Percentiles rank a stretch among this genome's conserved stretches.
phyloP scores from a whole-genome alignment of 2,113 vertebrate genomes.

The Meriones unguiculatus region DNA sequence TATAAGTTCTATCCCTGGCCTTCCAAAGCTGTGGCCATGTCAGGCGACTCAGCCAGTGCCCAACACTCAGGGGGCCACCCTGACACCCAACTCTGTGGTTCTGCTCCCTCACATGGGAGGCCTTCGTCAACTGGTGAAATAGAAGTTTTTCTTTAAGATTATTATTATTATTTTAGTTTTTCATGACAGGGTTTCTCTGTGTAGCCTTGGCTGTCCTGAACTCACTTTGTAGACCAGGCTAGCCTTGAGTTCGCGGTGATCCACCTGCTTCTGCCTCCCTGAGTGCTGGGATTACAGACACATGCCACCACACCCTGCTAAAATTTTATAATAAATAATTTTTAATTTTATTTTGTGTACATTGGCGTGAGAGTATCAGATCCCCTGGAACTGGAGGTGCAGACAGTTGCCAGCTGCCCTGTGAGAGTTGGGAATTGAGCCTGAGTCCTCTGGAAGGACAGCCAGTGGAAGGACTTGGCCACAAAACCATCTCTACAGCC shows the following conservation, averaged over 20 bases:
- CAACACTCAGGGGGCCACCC: not conserved
- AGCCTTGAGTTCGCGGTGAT: too few species aligned
- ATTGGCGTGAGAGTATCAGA: not conserved
- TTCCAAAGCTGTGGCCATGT: not conserved
- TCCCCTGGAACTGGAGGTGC: not conserved
- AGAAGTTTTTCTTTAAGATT: not conserved
- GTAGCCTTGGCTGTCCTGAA: too few species aligned
- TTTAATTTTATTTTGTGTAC: not conserved
- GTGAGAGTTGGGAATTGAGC: not conserved
- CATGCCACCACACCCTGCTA: too few species aligned
- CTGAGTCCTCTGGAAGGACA: not conserved
- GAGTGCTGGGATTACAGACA: too few species aligned
- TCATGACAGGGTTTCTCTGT: too few species aligned
- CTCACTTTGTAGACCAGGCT: too few species aligned
- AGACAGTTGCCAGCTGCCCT: not conserved
- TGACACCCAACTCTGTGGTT: not conserved
- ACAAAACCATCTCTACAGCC: not conserved
- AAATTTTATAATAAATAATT: too few species aligned
- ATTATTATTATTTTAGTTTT: not conserved
- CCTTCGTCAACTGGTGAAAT: constrained; percentile 42
- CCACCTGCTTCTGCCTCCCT: too few species aligned
- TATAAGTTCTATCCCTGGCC: not conserved
- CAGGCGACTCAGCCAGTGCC: not conserved
- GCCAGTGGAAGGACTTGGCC: not conserved
- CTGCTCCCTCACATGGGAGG: not conserved